Percentiles rank a stretch among this genome's conserved stretches.
phyloP scores from a whole-genome alignment of 1,140 invertebrate genomes.

The Nymphalis io region DNA sequence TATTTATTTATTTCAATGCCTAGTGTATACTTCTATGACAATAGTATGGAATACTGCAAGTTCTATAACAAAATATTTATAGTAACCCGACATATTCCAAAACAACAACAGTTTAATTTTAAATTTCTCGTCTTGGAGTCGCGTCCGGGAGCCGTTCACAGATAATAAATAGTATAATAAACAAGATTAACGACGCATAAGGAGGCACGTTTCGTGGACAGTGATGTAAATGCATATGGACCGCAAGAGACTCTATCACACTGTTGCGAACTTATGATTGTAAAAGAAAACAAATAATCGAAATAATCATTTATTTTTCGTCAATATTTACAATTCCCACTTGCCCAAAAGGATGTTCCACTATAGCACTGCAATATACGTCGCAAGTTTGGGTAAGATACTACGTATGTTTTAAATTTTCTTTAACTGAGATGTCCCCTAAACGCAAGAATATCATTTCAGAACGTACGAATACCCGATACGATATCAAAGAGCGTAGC shows the following conservation, averaged over 20 bases:
- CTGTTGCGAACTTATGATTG: conserved; percentile 22
- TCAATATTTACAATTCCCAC: too few relatives aligned
- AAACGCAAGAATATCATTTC: too few relatives aligned
- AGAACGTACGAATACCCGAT: too few relatives aligned
- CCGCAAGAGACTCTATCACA: conserved; percentile 27
- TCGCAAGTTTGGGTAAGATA: too few relatives aligned
- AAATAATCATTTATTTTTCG: too few relatives aligned
- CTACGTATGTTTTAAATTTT: too few relatives aligned
- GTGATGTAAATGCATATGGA: conserved; percentile 62
- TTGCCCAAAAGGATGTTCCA: too few relatives aligned
- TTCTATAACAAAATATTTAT: not conserved
- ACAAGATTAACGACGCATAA: conserved; percentile 77
- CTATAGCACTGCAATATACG: too few relatives aligned
- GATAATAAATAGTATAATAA: conserved; percentile 77
- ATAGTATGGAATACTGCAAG: not conserved
- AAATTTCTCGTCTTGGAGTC: conserved; percentile 44
- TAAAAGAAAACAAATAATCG: not conserved
- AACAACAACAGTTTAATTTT: conserved; percentile 37
- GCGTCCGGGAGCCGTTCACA: conserved; percentile 45
- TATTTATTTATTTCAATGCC: too few relatives aligned
- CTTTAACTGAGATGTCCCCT: too few relatives aligned
- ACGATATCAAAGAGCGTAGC: too few relatives aligned
- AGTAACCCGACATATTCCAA: not conserved
- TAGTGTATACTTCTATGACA: not conserved
- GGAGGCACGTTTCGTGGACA: conserved; percentile 71